phyloP scores from a whole-genome alignment of 2,113 vertebrate genomes.

The Antechinus flavipes region DNA sequence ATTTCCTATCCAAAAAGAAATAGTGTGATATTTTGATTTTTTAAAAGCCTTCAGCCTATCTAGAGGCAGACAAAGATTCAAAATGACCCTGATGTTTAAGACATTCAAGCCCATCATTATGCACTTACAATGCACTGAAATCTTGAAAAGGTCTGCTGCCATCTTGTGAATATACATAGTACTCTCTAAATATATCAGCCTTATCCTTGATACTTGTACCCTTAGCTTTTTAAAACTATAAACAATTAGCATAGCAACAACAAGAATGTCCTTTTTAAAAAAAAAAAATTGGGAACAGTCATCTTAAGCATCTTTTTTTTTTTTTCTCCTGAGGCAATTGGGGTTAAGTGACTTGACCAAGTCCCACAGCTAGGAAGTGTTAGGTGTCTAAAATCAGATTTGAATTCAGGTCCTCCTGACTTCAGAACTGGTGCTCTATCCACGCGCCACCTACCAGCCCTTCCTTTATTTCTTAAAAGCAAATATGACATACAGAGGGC shows the following conservation, averaged over 20 bases:
- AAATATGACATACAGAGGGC: background rate
- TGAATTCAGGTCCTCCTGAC: too few relatives aligned
- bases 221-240: background rate
- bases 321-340: too few relatives aligned
- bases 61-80: background rate
- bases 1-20: constrained; percentile 54
- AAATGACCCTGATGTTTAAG: constrained; percentile 30
- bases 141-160: background rate
- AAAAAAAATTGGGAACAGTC: background rate
- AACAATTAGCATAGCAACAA: background rate
- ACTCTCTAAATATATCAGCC: background rate
- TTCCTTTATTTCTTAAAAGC: background rate
- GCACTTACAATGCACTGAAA: background rate
- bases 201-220: background rate
- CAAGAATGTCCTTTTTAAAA: background rate
- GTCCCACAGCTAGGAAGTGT: too few relatives aligned
- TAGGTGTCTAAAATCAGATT: too few relatives aligned
- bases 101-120: background rate
- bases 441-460: too few relatives aligned
- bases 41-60: constrained; percentile 37
- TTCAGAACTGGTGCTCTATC: too few relatives aligned
- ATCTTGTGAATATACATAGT: background rate
- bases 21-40: constrained; percentile 62
- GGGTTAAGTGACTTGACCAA: too few relatives aligned
- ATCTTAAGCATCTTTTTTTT: too few relatives aligned